Conservation (phyloP, 2,113 vertebrate species). For the Phalacrocorax carbo region DNA sequence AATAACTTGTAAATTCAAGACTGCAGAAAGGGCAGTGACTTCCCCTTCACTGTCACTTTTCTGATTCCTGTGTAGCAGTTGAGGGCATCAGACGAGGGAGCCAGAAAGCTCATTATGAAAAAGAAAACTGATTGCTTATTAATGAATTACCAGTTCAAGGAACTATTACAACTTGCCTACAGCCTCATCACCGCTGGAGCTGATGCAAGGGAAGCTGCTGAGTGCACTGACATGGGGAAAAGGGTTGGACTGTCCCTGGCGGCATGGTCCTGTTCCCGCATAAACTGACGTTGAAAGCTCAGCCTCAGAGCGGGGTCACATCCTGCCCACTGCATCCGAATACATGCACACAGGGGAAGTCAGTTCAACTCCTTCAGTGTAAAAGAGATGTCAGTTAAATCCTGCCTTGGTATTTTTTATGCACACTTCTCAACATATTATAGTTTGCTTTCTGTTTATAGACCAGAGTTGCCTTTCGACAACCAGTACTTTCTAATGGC, state of each 20-base stretch:
- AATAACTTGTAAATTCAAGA: neutral
- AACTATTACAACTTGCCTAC: neutral
- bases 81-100: neutral
- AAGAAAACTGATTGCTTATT: neutral
- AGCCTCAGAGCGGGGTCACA: neutral
- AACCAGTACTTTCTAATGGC: neutral
- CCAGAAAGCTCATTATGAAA: neutral
- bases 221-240: neutral
- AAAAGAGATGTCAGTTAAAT: neutral
- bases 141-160: neutral
- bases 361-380: neutral
- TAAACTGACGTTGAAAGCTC: neutral
- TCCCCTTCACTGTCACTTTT: neutral
- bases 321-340: neutral
- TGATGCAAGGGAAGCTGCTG: neutral
- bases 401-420: neutral
- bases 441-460: neutral
- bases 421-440: neutral
- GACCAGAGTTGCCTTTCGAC: neutral
- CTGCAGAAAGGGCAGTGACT: neutral
- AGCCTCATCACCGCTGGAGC: neutral
- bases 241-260: neutral
- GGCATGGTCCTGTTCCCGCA: fast-evolving
- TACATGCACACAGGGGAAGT: fast-evolving
- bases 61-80: neutral